Evolutionary conservation across 53 echinoderm and acorn worm genomes (phyloP).

Genomic region (Apostichopus leukothele): DNA sequence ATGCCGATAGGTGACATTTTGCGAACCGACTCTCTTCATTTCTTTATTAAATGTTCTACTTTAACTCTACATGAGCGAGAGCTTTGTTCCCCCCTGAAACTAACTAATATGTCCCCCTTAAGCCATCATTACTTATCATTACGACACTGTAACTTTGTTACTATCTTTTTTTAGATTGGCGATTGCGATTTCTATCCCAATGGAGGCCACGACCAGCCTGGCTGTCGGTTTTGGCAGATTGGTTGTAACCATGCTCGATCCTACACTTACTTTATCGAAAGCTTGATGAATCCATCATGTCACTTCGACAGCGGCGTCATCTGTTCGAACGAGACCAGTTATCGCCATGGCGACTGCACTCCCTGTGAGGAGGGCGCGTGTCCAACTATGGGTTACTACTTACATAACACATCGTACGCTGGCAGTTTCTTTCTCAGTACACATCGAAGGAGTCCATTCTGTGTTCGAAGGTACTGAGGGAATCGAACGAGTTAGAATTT

Average conservation of each 20-base stretch:
- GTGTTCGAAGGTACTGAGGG: not conserved
- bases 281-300: constrained; percentile 55
- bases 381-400: constrained; percentile 75
- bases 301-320: constrained; percentile 63
- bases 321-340: constrained; percentile 63
- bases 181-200: constrained; percentile 94
- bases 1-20: too few species aligned
- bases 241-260: constrained; percentile 89
- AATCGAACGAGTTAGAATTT: too few species aligned
- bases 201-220: constrained; percentile 86
- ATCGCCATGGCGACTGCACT: constrained; percentile 57
- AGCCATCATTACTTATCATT: too few species aligned
- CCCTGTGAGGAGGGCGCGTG: constrained; percentile 71
- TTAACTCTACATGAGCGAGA: too few species aligned
- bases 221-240: constrained; percentile 75
- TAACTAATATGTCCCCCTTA: too few species aligned
- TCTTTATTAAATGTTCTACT: too few species aligned
- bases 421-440: constrained; percentile 15
- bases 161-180: constrained; percentile 56
- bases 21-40: too few species aligned
- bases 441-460: constrained; percentile 24
- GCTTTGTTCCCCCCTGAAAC: too few species aligned
- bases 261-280: constrained; percentile 74
- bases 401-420: not conserved
- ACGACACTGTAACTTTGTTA: too few species aligned